These are phyloP conservation scores for Silurus asotus DNA, from an alignment of 2,113 vertebrate genomes.

Conservation along the genomic window DNA sequence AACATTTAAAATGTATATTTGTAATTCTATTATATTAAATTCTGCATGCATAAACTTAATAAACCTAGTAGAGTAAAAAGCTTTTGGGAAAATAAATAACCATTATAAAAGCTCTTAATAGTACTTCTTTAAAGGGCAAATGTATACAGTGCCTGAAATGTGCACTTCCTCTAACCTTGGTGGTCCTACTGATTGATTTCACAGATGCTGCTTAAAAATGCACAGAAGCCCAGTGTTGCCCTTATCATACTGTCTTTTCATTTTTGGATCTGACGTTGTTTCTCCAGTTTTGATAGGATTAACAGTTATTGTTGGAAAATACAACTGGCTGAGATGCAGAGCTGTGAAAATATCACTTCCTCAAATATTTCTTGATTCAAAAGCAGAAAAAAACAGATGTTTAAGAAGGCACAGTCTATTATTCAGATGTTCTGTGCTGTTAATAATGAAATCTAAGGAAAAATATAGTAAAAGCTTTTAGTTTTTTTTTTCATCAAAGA, in stretches of 20 bases:
- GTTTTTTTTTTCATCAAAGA: too few relatives aligned
- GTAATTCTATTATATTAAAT: background rate
- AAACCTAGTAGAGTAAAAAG: background rate
- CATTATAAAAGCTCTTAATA: background rate
- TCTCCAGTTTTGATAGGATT: background rate
- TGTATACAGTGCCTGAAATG: slow-evolving; percentile 47
- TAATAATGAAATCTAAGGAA: background rate
- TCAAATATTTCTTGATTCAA: slow-evolving; percentile 27
- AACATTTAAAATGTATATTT: background rate
- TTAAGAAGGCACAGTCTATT: slow-evolving; percentile 11
- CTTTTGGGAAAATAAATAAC: background rate
- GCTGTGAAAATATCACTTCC: slow-evolving; percentile 1
- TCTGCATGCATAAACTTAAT: background rate
- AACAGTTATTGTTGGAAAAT: slow-evolving; percentile 26
- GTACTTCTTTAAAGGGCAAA: slow-evolving; percentile 16
- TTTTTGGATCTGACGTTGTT: slow-evolving; percentile 24
- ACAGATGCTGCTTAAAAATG: slow-evolving; percentile 60
- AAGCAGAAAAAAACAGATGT: slow-evolving; percentile 16
- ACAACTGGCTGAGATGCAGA: slow-evolving; percentile 30
- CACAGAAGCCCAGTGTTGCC: slow-evolving; percentile 13
- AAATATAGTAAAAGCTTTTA: background rate
- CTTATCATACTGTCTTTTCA: slow-evolving; percentile 40
- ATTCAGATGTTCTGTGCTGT: slow-evolving; percentile 3
- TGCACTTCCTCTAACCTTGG: slow-evolving; percentile 60
- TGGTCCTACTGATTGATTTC: slow-evolving; percentile 65